phyloP scores from a whole-genome alignment of 2,888 invertebrate genomes.

The Hetaerina titia region DNA sequence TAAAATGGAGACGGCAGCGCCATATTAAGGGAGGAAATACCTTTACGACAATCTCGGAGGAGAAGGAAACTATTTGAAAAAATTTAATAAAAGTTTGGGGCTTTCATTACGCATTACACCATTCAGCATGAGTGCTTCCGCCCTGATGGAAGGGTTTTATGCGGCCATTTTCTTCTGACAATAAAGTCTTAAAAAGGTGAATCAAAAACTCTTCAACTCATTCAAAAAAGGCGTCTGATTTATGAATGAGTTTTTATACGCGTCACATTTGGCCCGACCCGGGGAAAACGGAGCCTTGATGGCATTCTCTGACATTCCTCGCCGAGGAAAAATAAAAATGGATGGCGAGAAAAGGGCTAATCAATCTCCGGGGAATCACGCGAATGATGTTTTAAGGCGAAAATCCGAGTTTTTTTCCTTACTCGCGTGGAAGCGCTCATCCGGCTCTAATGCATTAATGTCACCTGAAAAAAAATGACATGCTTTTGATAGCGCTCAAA shows the following conservation, averaged over 20 bases:
- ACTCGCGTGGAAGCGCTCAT: not conserved
- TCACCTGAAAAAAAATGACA: not conserved
- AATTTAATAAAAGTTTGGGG: not conserved
- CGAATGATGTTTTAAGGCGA: slow-evolving; percentile 20
- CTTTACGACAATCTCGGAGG: not conserved
- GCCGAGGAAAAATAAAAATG: not conserved
- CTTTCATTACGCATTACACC: slow-evolving; percentile 6
- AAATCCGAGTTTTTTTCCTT: not conserved
- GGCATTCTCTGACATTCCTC: not conserved
- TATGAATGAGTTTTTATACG: slow-evolving; percentile 15
- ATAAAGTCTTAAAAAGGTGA: not conserved
- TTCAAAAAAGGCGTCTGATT: slow-evolving; percentile 20
- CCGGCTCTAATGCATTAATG: not conserved
- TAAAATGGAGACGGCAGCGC: not conserved
- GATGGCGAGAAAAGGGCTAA: not conserved
- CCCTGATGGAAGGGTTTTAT: not conserved
- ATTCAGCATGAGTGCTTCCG: slow-evolving; percentile 16
- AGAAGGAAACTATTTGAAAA: not conserved
- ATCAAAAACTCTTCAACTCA: slow-evolving; percentile 14
- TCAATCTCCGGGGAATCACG: slow-evolving; percentile 2
- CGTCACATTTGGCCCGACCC: not conserved
- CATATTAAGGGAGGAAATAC: not conserved
- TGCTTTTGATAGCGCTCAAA: not conserved
- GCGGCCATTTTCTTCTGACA: slow-evolving; percentile 10
- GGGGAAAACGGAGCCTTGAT: not conserved